Conservation (phyloP, 2,888 invertebrate genomes). For the Teinopalpus imperialis region DNA sequence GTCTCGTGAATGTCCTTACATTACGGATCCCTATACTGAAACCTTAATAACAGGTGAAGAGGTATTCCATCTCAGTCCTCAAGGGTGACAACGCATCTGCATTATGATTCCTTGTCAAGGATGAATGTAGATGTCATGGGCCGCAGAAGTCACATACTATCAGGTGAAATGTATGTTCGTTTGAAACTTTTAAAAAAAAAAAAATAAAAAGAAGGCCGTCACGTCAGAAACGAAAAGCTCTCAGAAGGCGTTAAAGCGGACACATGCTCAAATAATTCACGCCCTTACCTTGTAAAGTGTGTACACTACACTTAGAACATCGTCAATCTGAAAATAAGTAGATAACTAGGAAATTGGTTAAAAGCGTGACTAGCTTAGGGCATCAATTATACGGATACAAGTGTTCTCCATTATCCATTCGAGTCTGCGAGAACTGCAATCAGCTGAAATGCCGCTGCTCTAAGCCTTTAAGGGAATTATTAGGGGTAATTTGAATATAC, state of each 20-base stretch:
- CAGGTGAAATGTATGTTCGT: too few species aligned
- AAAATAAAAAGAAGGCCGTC: too few species aligned
- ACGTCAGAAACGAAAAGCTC: too few species aligned
- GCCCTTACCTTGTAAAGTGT: constrained; percentile 3
- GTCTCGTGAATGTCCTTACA: too few species aligned
- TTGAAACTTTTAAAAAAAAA: too few species aligned
- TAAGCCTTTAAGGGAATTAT: constrained; percentile 47
- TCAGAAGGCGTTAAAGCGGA: constrained; percentile 6
- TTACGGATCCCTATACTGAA: too few species aligned
- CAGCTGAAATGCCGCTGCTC: constrained; percentile 54
- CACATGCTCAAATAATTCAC: not conserved
- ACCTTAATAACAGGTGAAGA: too few species aligned
- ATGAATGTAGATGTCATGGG: too few species aligned
- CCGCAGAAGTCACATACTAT: too few species aligned
- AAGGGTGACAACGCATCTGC: too few species aligned
- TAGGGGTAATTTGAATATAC: constrained; percentile 65
- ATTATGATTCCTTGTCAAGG: too few species aligned
- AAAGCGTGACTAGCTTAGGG: constrained; percentile 11
- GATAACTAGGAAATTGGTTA: constrained; percentile 24
- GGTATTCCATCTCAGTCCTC: too few species aligned
- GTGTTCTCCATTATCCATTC: constrained; percentile 42
- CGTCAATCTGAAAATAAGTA: constrained; percentile 2
- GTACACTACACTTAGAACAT: not conserved
- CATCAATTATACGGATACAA: constrained; percentile 10
- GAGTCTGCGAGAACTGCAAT: constrained; percentile 47